Evolutionary conservation across 2,113 vertebrate genomes (phyloP).

Genomic region (Scopus umbretta): DNA sequence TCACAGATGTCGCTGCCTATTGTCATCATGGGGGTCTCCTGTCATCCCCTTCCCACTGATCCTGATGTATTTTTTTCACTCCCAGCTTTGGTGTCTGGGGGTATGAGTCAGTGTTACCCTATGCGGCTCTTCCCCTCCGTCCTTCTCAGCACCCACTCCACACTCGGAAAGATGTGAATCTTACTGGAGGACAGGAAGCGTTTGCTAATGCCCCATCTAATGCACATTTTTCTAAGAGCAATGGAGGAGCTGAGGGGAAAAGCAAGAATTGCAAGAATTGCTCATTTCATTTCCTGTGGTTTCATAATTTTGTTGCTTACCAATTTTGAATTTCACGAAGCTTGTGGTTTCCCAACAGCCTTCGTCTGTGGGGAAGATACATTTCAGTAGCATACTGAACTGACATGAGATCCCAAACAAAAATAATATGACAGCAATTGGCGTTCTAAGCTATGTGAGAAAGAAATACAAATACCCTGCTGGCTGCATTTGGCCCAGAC

Average conservation of each 20-base stretch:
- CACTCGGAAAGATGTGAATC: neutral
- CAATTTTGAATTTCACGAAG: slow-evolving; percentile 29
- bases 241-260: neutral
- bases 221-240: neutral
- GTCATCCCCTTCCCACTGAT: neutral
- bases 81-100: neutral
- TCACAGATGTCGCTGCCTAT: neutral
- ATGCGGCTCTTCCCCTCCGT: neutral
- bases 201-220: slow-evolving; percentile 9
- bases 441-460: neutral
- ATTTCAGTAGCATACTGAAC: slow-evolving; percentile 45
- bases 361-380: slow-evolving; percentile 1
- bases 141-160: neutral
- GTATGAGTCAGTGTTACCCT: neutral
- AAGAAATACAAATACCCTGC: neutral
- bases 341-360: slow-evolving; percentile 55
- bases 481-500: neutral
- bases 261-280: slow-evolving; percentile 6
- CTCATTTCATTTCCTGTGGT: slow-evolving; percentile 54
- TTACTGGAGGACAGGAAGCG: neutral
- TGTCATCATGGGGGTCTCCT: neutral
- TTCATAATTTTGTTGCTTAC: slow-evolving; percentile 44
- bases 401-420: neutral
- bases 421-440: neutral
- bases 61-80: neutral